Conservation (phyloP, 1,140 invertebrate species). For the Hestina assimilis region DNA sequence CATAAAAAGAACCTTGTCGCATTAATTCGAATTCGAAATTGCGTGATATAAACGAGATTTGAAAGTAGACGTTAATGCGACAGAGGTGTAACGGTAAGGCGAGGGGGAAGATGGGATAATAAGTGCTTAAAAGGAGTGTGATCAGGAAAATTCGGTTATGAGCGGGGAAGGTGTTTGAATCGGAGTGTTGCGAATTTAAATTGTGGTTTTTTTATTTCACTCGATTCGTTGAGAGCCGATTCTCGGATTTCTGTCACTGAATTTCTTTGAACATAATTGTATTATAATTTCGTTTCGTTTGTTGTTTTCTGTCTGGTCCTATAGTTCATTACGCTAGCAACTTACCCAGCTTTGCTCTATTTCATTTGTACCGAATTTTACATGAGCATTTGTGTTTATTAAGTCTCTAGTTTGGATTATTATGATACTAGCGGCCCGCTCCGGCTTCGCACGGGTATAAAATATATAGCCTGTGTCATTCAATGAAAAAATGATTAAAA, state of each 20-base stretch:
- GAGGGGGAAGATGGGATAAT: constrained; percentile 38
- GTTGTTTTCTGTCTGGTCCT: neutral
- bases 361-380: too few relatives aligned
- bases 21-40: constrained; percentile 15
- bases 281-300: neutral
- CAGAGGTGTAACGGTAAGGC: constrained; percentile 23
- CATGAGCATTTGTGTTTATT: too few relatives aligned
- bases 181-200: constrained; percentile 28
- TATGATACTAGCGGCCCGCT: too few relatives aligned
- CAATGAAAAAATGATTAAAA: too few relatives aligned
- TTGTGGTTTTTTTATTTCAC: constrained; percentile 21
- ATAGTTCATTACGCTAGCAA: too few relatives aligned
- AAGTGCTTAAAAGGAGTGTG: constrained; percentile 34
- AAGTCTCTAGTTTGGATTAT: too few relatives aligned
- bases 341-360: too few relatives aligned
- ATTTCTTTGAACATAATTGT: neutral
- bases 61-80: constrained; percentile 12
- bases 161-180: constrained; percentile 26
- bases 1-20: constrained; percentile 13
- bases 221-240: constrained; percentile 2
- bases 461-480: too few relatives aligned
- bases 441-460: too few relatives aligned
- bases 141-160: constrained; percentile 42
- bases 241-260: neutral
- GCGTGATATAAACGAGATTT: neutral